These are phyloP conservation scores for Bruchidius siliquastri DNA, from an alignment of 2,888 invertebrate species.

Conservation along the genomic window DNA sequence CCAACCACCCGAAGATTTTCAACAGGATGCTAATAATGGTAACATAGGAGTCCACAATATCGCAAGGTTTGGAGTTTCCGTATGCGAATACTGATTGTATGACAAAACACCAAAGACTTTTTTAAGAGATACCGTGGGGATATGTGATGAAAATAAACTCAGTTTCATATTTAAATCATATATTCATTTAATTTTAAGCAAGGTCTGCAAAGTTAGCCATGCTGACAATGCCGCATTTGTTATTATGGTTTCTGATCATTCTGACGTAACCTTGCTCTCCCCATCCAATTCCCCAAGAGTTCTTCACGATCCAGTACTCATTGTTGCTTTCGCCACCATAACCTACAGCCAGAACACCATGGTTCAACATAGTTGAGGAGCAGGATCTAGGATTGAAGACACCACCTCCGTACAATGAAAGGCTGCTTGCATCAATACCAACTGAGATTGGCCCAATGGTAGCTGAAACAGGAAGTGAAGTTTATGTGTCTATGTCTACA, in stretches of 20 bases:
- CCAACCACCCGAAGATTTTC: too few species aligned
- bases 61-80: too few species aligned
- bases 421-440: constrained; percentile 82
- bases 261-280: constrained; percentile 35
- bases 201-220: neutral
- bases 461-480: constrained; percentile 59
- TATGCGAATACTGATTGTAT: too few species aligned
- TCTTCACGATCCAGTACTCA: constrained; percentile 65
- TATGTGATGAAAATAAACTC: neutral
- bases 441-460: constrained; percentile 79
- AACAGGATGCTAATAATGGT: too few species aligned
- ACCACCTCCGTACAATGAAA: constrained; percentile 76
- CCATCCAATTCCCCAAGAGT: constrained; percentile 55
- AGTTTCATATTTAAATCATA: neutral
- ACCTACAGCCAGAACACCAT: constrained; percentile 74
- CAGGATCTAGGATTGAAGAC: constrained; percentile 75
- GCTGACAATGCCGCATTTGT: neutral
- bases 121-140: neutral
- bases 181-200: neutral
- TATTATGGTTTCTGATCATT: constrained; percentile 21
- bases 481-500: too few species aligned
- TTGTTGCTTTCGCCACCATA: constrained; percentile 56
- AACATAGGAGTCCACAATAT: too few species aligned
- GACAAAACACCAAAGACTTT: neutral
- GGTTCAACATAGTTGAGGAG: constrained; percentile 60